Percentiles rank a stretch among this genome's conserved stretches.
Conservation (phyloP, 2,113 vertebrate species). For the Nanger granti region DNA sequence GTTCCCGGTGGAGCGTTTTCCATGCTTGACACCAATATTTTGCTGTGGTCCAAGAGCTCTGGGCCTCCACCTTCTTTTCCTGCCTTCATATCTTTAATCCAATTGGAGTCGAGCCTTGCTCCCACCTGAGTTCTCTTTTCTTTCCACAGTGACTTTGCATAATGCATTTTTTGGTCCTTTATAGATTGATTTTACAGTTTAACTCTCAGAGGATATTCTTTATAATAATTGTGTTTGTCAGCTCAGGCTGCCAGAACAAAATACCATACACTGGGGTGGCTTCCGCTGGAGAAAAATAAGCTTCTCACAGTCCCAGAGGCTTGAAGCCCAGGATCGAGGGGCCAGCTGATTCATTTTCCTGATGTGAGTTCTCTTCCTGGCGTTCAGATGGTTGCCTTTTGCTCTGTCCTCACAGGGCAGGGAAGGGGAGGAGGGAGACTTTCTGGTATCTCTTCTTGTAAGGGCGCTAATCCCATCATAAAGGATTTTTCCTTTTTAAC, state of each 20-base stretch:
- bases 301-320: neutral
- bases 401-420: neutral
- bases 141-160: neutral
- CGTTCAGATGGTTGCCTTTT: accelerated
- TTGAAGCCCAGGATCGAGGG: neutral
- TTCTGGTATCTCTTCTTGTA: neutral
- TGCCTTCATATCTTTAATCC: neutral
- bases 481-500: neutral
- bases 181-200: neutral
- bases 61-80: accelerated
- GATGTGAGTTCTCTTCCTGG: no score
- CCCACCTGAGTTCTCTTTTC: neutral
- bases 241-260: no score
- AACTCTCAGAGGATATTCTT: neutral
- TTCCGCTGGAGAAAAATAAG: neutral
- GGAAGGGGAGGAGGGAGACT: neutral
- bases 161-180: neutral
- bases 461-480: no score
- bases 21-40: accelerated
- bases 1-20: accelerated
- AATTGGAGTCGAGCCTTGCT: accelerated
- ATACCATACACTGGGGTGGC: no score
- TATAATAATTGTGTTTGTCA: neutral
- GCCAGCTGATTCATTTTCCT: neutral
- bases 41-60: neutral